Conservation (phyloP, 35 echinoderm and acorn worm genomes). For the Ophiothrix spiculata region DNA sequence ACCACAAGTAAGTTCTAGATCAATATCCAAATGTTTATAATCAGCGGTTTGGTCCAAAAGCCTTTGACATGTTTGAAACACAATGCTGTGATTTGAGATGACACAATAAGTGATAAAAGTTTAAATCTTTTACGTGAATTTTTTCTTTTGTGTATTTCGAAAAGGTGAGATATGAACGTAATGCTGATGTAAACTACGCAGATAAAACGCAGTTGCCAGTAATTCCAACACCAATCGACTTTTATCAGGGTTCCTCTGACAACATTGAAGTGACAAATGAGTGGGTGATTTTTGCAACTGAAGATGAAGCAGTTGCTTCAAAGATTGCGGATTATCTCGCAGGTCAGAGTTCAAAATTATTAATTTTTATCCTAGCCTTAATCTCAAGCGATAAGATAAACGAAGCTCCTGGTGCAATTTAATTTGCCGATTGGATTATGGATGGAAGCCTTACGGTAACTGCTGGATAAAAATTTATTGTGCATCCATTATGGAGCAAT, state of each 20-base stretch:
- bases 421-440: not conserved
- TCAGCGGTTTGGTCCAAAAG: not conserved
- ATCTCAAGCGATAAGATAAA: not conserved
- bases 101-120: too few relatives aligned
- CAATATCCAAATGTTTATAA: not conserved
- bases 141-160: too few relatives aligned
- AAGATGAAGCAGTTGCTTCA: not conserved
- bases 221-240: not conserved
- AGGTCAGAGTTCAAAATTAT: not conserved
- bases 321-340: not conserved
- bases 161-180: not conserved
- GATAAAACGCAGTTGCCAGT: not conserved
- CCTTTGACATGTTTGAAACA: not conserved
- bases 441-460: too few relatives aligned
- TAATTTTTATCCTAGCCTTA: not conserved
- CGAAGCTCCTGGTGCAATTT: not conserved
- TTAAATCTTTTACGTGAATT: too few relatives aligned
- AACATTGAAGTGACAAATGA: not conserved
- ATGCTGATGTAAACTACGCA: not conserved
- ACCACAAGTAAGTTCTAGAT: not conserved
- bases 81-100: too few relatives aligned
- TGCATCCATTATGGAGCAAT: too few relatives aligned
- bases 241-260: not conserved
- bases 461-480: too few relatives aligned
- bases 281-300: not conserved